Evolutionary conservation across 2,888 invertebrate genomes (phyloP).

Genomic region (Eubasilissa splendida): DNA sequence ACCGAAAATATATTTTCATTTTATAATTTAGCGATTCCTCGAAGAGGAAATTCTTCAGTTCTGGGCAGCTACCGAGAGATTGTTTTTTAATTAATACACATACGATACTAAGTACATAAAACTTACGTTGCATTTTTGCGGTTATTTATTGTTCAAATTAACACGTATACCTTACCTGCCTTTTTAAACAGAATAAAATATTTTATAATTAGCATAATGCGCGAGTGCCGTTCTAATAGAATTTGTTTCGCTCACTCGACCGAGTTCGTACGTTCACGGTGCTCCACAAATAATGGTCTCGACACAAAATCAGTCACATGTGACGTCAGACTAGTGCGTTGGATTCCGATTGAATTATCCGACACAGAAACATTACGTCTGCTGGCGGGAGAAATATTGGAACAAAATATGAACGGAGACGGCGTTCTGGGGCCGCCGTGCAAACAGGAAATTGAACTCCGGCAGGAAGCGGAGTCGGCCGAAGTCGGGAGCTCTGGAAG

Average conservation of each 20-base stretch:
- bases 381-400: slow-evolving; percentile 6
- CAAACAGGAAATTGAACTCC: slow-evolving; percentile 56
- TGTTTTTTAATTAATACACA: too few species aligned
- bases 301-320: background rate
- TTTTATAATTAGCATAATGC: too few species aligned
- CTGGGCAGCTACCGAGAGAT: too few species aligned
- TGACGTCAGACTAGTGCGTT: slow-evolving; percentile 6
- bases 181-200: too few species aligned
- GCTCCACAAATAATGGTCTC: too few species aligned
- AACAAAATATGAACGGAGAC: slow-evolving; percentile 11
- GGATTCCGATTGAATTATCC: slow-evolving; percentile 16
- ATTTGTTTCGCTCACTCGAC: too few species aligned
- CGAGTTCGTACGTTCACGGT: too few species aligned
- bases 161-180: too few species aligned
- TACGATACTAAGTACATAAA: too few species aligned
- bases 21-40: background rate
- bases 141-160: too few species aligned
- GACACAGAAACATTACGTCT: slow-evolving; percentile 6
- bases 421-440: background rate
- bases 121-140: too few species aligned
- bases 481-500: slow-evolving; percentile 43
- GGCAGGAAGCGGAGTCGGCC: slow-evolving; percentile 48
- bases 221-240: too few species aligned
- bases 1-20: background rate
- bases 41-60: background rate